Evolutionary conservation across 92 coral and sea anemone species (phyloP), one percentile per base, ranked within the genome.

Genomic region (Porites evermanni): DNA sequence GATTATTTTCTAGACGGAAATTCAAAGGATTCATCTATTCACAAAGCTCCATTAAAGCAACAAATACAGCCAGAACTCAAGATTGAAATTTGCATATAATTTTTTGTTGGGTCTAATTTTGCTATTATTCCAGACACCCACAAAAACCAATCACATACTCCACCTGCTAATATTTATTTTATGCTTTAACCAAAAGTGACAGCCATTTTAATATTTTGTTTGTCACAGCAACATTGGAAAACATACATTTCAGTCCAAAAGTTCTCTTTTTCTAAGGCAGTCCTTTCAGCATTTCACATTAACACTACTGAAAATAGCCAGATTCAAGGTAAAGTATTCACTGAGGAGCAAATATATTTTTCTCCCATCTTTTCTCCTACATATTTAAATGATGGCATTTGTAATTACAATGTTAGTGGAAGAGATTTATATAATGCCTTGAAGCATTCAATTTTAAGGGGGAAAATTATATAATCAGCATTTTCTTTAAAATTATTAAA

Each of bases 101-200:
- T 21, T 52, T 67, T 5, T 78, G 56, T 20, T 20, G 59, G 44
- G 23, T 38, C 23, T 44, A 44, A 64, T 78, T 44, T 63, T 6
- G 2, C 61, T n/a, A 64, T 58, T 23, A 65, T 64, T n/a, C 83
- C 26, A 4, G 67, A 23, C 64, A 53, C 18, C 47, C 64, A 52
- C 21, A 51, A 29, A 2, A 53, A 26, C 85, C 85, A 80, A 80
- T 80, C 67, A 68, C 14, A 68, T 12, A 3, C 9, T 12, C 7
- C 2, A 23, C 12, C 53, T 24, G 11, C 9, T 24, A 21, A 80
- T 80, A 16, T 26, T 80, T 80, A 80, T 21, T 80, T 19, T 67
- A 67, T 65, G 53, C 72, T 52, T 14, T 9, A 24, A 16, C 76
- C 67, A 67, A 21, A 52, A 44, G 13, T 47, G 60, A 79, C 71